Conservation (phyloP, 2,113 vertebrate species). For the Tragulus kanchil region DNA sequence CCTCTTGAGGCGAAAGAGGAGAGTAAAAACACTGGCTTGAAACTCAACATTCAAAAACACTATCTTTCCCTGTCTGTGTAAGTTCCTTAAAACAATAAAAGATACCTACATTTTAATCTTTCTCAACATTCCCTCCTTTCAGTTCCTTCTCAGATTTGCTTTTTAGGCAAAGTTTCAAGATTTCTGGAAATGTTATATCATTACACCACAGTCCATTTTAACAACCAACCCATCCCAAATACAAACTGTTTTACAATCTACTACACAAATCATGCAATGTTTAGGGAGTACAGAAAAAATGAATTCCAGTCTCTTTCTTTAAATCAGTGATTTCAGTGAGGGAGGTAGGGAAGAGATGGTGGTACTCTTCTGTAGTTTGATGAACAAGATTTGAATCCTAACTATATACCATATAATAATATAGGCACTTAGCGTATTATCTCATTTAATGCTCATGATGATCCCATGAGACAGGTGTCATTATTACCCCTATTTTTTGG, state of each 20-base stretch:
- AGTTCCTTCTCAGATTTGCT: slow-evolving; percentile 46
- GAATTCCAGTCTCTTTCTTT: not conserved
- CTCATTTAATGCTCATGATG: not conserved
- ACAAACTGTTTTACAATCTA: slow-evolving; percentile 54
- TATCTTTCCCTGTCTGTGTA: slow-evolving; percentile 40
- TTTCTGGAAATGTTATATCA: slow-evolving; percentile 24
- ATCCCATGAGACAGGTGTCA: not conserved
- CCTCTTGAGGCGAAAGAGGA: not conserved
- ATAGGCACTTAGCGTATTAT: slow-evolving; percentile 20
- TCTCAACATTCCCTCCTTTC: slow-evolving; percentile 50
- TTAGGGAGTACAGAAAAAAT: slow-evolving; percentile 32
- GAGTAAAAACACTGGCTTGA: not conserved
- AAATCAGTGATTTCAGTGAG: slow-evolving; percentile 37
- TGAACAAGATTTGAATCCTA: not conserved
- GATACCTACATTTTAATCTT: slow-evolving; percentile 57
- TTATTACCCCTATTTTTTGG: slow-evolving; percentile 9
- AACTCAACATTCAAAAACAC: too few relatives aligned
- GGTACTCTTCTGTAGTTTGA: not conserved
- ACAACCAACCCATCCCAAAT: not conserved
- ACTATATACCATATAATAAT: not conserved
- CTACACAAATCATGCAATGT: slow-evolving; percentile 16
- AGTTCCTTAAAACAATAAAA: slow-evolving; percentile 66
- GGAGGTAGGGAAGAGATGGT: not conserved
- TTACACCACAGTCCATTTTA: slow-evolving; percentile 31
- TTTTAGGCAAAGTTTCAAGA: slow-evolving; percentile 43